Evolutionary conservation across 92 coral and sea anemone genomes (phyloP), one percentile per base, ranked within the genome.

Genomic region (Palythoa caribaeorum): DNA sequence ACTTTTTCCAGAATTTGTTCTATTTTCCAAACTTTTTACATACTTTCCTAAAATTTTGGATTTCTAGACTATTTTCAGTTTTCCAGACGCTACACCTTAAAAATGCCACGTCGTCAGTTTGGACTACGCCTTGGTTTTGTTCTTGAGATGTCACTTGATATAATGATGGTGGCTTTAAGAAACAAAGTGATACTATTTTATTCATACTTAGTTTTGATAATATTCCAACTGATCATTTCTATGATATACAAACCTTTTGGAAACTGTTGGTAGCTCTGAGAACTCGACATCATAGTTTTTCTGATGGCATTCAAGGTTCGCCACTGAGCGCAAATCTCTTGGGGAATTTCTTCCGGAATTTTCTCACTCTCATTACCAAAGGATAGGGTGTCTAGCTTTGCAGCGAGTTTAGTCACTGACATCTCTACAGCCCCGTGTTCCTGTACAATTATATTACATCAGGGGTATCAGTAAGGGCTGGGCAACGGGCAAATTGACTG

Each of bases 231-330:
- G 37, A 69, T 1, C 4, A 69, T 10, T 39, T 73, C 12, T 3
- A 20, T 3, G 71, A 47, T 4, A 28, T 14, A 15, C 85, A 39
- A 80, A 81, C 86, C 86, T 66, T 81, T 48, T 4, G 86, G 75
- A 66, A 81, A 66, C 9, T 71, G 76, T 8, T 81, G 76, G 10
- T 66, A 66, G 21, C 11, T 51, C 37, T 47, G 39, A 19, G 40
- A 28, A 19, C 38, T 51, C 10, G 86, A 47, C 62, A 66, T 81
- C 86, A 81, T 20, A 8, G 74, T 63, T 8, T 81, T 66, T 76
- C 86, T 81, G 17, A 81, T 81, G 38, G 74, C 44, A 12, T 66
- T 81, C 86, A 81, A 50, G 76, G 59, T 71, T 51, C 55, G 47
- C 55, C 86, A 81, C 75, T 81, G 76, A 10, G 51, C 36, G 44